Evolutionary conservation across 2,888 invertebrate species (phyloP).

Genomic region (Philopedon plagiatum): DNA sequence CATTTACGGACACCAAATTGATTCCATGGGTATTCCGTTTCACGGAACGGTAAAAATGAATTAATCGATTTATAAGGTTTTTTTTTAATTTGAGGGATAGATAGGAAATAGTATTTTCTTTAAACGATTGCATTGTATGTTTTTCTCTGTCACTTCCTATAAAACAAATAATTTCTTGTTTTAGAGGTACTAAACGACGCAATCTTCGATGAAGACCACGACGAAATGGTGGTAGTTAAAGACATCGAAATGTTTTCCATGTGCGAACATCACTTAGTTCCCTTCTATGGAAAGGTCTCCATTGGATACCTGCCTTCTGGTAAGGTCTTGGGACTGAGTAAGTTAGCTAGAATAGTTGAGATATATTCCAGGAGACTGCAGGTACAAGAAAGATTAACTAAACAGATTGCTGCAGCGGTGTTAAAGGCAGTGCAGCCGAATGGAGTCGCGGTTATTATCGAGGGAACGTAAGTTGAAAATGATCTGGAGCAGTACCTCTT

Average conservation of each 20-base stretch:
- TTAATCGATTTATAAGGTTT: too few relatives aligned
- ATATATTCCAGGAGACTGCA: conserved; percentile 96
- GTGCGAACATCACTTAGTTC: conserved; percentile 99
- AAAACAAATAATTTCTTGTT: too few relatives aligned
- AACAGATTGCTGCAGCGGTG: conserved; percentile 97
- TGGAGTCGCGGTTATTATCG: conserved; percentile 98
- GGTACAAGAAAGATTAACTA: conserved; percentile 98
- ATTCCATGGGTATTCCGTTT: too few relatives aligned
- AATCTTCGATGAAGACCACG: conserved; percentile 98
- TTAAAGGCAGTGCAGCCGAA: conserved; percentile 97
- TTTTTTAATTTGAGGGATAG: too few relatives aligned
- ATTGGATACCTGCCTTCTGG: conserved; percentile 99
- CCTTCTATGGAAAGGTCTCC: conserved; percentile 98
- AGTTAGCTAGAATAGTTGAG: conserved; percentile 98
- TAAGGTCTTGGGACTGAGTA: conserved; percentile 97
- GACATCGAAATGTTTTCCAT: conserved; percentile 99
- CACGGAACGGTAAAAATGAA: too few relatives aligned
- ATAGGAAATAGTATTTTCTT: too few relatives aligned
- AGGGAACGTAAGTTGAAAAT: conserved; percentile 91
- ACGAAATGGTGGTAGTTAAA: conserved; percentile 99
- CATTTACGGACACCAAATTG: too few relatives aligned
- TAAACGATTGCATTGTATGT: too few relatives aligned
- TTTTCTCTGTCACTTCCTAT: too few relatives aligned
- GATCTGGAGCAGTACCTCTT: too few relatives aligned
- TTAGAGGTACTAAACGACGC: conserved; percentile 96